Evolutionary conservation across 2,797 vertebrate species (phyloP), one percentile per base, ranked within the genome.

Genomic region (Trematomus bernacchii): DNA sequence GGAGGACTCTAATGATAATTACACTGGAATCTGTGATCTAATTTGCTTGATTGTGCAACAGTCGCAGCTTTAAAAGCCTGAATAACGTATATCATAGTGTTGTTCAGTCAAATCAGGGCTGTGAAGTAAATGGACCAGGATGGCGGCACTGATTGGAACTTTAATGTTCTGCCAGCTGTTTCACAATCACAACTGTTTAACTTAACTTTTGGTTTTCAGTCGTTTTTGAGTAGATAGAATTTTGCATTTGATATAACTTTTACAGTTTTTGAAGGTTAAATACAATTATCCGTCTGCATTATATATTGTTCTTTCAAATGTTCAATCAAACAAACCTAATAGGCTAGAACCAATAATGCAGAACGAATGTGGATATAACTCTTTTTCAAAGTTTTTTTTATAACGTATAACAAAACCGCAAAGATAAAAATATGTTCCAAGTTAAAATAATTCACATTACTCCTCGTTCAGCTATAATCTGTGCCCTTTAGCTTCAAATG

Each of bases 1-100:
- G 78, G 71, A 57, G 79, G 50, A 92, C 88, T 89, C 85, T 90
- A 84, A 85, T 23, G 58, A 88, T 90, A 74, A 93, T 89, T 91
- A 83, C 89, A 90, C 66, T 50, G 66, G 46, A 79, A 82, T 87
- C 82, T 77, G 85, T 69, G 78, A 61, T 51, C 65, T 76, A 75
- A 84, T 85, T 80, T 73, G 65, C 52, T 73, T 66, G 74, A 79
- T 46, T 85, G 47, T 66, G 46, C 42, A 10, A 79, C 50, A 55
- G 42, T 55, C 27, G n/a, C 53, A 33, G 74, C 53, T 57, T 8
- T 65, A 10, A 66, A 48, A 43, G 58, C 27, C 62, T 46, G 11
- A 78, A 60, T 50, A 37, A 57, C 13, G 19, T 2, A 15, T 4
- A 42, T 54, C 23, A 14, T 62, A 9, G 15, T 68, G 30, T 21